These are phyloP conservation scores for Phania funesta DNA, from an alignment of 2,888 invertebrate species.

Conservation along the genomic window DNA sequence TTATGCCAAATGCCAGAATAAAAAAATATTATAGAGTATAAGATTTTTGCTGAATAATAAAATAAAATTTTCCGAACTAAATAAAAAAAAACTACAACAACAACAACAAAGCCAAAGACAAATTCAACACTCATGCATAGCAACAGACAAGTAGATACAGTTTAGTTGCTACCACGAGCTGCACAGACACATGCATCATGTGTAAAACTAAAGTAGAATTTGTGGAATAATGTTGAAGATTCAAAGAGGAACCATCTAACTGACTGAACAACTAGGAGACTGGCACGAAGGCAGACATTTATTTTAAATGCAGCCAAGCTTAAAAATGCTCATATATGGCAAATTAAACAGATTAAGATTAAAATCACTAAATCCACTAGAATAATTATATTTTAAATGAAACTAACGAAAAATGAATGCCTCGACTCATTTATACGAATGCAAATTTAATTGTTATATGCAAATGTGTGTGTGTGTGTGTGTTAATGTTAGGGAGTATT, in stretches of 20 bases:
- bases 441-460: conserved; percentile 9
- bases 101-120: conserved; percentile 37
- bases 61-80: conserved; percentile 57
- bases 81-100: conserved; percentile 28
- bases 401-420: conserved; percentile 58
- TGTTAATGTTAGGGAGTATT: neutral
- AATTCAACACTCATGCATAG: conserved; percentile 15
- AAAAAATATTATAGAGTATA: neutral
- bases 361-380: conserved; percentile 65
- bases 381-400: conserved; percentile 65
- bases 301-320: conserved; percentile 63
- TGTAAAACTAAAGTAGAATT: conserved; percentile 17
- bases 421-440: conserved; percentile 33
- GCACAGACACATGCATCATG: neutral
- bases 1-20: conserved; percentile 23
- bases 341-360: conserved; percentile 67
- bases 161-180: neutral
- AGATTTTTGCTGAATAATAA: conserved; percentile 58
- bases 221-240: conserved; percentile 36
- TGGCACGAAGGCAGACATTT: conserved; percentile 49
- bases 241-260: conserved; percentile 1
- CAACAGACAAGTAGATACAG: neutral
- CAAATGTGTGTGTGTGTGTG: neutral
- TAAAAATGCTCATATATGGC: conserved; percentile 67
- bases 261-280: neutral